These are phyloP conservation scores for Neotoma lepida DNA, from an alignment of 2,113 vertebrate species.

Conservation along the genomic window DNA sequence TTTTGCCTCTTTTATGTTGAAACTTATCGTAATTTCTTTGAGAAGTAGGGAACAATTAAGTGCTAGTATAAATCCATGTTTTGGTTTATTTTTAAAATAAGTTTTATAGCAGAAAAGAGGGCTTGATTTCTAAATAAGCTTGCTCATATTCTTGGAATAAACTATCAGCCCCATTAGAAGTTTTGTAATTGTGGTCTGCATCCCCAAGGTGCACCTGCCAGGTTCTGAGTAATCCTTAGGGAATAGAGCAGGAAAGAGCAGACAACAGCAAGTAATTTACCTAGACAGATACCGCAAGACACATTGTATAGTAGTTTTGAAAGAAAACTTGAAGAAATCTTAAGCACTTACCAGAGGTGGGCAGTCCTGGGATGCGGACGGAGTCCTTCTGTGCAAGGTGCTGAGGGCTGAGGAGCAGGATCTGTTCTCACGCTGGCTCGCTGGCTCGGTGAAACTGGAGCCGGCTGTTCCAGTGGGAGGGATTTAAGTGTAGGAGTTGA, in stretches of 20 bases:
- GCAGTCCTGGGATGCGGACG: conserved; percentile 63
- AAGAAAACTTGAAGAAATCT: conserved; percentile 57
- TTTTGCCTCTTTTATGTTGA: conserved; percentile 24
- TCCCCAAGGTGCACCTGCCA: conserved; percentile 82
- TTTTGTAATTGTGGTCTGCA: conserved; percentile 50
- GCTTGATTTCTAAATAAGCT: background rate
- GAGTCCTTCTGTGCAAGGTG: conserved; percentile 41
- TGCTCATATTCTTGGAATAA: background rate
- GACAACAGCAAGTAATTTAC: background rate
- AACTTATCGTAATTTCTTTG: conserved; percentile 54
- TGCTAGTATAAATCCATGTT: background rate
- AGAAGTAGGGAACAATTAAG: conserved; percentile 26
- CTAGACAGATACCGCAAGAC: background rate
- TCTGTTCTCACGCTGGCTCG: conserved; percentile 86
- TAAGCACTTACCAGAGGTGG: conserved; percentile 81
- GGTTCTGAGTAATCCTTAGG: conserved; percentile 40
- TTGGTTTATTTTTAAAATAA: background rate
- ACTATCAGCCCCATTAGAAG: conserved; percentile 37
- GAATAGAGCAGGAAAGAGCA: background rate
- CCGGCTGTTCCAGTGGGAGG: conserved; percentile 92
- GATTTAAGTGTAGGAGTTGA: conserved; percentile 94
- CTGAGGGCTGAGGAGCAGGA: conserved; percentile 84
- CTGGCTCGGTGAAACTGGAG: conserved; percentile 89
- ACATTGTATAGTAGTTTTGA: background rate
- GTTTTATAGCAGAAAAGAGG: background rate